Evolutionary conservation across 2,113 vertebrate genomes (phyloP), one percentile per base, ranked within the genome.

Genomic region (Grammomys surdaster): DNA sequence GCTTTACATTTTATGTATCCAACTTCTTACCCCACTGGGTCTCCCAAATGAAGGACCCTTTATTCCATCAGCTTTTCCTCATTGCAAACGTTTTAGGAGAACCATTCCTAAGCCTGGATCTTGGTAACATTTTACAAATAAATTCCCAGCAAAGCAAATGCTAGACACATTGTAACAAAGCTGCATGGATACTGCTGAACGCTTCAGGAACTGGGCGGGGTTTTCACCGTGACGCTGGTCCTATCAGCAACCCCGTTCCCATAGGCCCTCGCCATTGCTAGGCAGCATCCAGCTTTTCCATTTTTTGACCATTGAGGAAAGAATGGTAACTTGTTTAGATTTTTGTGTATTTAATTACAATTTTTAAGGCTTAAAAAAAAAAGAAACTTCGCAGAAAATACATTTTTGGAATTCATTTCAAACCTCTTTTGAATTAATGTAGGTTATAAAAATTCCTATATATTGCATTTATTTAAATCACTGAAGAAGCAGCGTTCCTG

Each of bases 371-470:
- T 92, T 28, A 28, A 96, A 94, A 75, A 73, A 69, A 69, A 69
- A 69, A 90, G 67, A 33, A 65, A 24, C 78, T 93, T 94, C 63
- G 84, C n/a, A 84, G 26, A n/a, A 77, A 94, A 84, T 77, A 76
- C 85, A 85, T 93, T 89, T 96, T 84, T 78, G 51, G 90, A 75
- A 81, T 19, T 58, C 51, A 93, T 84, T 96, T 94, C 76, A 89
- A 94, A 88, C 31, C 56, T 63, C 77, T 96, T 93, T 89, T 75
- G 48, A 97, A 97, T 97, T 93, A 97, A 97, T 95, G 81, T 90
- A 58, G 33, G 69, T 28, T 85, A 95, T 94, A 82, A 97, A 95
- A 94, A 72, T 67, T 36, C 93, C n/a, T 28, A 90, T 90, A 58
- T 90, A 76, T 91, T 95, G 40, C 43, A 89, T 90, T 90, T 97